These are phyloP conservation scores for Indicator maculatus DNA, from an alignment of 2,113 vertebrate genomes.

Conservation along the genomic window DNA sequence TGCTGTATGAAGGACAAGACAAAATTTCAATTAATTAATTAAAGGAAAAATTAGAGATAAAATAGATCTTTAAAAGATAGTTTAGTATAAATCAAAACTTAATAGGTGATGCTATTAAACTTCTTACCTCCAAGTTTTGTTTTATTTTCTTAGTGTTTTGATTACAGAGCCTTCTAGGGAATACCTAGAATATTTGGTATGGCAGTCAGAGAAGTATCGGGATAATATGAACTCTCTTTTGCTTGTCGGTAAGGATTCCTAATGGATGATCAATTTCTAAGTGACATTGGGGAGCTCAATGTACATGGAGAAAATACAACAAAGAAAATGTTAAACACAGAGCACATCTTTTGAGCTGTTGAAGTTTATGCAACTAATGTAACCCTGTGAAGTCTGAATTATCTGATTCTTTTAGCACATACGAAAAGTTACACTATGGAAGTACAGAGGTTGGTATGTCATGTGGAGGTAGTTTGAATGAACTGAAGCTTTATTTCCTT, in stretches of 20 bases:
- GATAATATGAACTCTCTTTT: conserved; percentile 52
- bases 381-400: not conserved
- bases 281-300: not conserved
- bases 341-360: not conserved
- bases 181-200: conserved; percentile 24
- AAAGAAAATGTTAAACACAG: not conserved
- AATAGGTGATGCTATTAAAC: not conserved
- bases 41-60: not conserved
- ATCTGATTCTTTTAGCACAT: not conserved
- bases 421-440: not conserved
- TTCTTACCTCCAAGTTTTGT: not conserved
- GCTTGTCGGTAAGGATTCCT: conserved; percentile 69
- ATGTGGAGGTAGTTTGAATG: not conserved
- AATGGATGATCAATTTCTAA: not conserved
- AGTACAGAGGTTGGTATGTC: not conserved
- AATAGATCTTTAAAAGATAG: not conserved
- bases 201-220: conserved; percentile 67
- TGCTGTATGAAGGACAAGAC: not conserved
- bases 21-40: not conserved
- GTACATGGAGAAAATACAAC: not conserved
- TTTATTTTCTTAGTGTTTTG: conserved; percentile 56
- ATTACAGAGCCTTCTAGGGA: conserved; percentile 46
- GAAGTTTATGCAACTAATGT: not conserved
- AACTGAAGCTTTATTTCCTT: not conserved
- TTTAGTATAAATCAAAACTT: not conserved